Evolutionary conservation across 2,888 invertebrate genomes (phyloP).

Genomic region (Drosophila diplacantha): DNA sequence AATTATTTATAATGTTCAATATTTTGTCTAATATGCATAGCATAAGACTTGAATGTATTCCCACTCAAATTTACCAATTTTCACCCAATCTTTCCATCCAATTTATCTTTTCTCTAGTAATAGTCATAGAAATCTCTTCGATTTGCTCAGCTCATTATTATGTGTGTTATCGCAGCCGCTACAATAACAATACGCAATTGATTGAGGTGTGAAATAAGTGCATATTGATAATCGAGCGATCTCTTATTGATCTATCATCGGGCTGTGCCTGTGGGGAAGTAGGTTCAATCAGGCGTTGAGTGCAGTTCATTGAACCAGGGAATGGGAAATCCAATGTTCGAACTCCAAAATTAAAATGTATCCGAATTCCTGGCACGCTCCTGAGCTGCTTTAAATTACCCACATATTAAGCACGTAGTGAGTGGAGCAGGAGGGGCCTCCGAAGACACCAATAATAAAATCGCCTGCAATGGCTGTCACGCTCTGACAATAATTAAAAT

Average conservation of each 20-base stretch:
- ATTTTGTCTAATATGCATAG: neutral
- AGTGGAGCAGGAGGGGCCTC: conserved; percentile 7
- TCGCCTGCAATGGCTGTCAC: conserved; percentile 42
- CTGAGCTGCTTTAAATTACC: conserved; percentile 72
- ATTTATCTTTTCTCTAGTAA: conserved; percentile 12
- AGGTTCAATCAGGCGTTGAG: conserved; percentile 8
- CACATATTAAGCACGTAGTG: conserved; percentile 62
- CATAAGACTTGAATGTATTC: neutral
- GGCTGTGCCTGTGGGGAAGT: conserved; percentile 10
- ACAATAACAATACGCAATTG: conserved; percentile 28
- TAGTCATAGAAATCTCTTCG: conserved; percentile 20
- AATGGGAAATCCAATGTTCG: conserved; percentile 32
- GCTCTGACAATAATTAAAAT: conserved; percentile 70
- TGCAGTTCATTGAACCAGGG: conserved; percentile 62
- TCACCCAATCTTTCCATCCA: conserved; percentile 4
- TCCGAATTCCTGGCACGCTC: conserved; percentile 58
- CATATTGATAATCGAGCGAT: conserved; percentile 51
- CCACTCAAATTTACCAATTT: neutral
- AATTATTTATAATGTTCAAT: neutral
- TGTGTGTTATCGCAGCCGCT: conserved; percentile 21
- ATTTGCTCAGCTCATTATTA: conserved; percentile 28
- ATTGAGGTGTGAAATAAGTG: conserved; percentile 53
- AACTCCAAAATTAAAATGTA: conserved; percentile 31
- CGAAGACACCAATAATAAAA: conserved; percentile 30
- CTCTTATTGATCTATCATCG: conserved; percentile 51